Conservation (phyloP, 1,140 invertebrate species). For the Panagrolaimus sp. region DNA sequence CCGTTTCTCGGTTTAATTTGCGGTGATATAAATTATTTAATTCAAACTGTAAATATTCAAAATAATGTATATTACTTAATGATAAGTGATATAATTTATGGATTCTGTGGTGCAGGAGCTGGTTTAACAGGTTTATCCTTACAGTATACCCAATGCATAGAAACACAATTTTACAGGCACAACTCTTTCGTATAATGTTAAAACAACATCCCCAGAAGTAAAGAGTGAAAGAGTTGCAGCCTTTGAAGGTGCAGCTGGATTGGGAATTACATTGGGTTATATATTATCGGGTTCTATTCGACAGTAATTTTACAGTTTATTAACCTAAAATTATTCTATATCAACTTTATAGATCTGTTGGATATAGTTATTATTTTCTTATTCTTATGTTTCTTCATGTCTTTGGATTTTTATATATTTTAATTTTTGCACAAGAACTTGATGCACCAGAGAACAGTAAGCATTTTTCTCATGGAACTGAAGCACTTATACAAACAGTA, state of each 20-base stretch:
- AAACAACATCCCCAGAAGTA: conserved; percentile 14
- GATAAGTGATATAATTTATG: conserved; percentile 48
- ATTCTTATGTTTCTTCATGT: conserved; percentile 29
- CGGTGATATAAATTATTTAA: conserved; percentile 43
- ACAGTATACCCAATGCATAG: not conserved
- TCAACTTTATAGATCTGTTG: conserved; percentile 18
- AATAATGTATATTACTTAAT: conserved; percentile 41
- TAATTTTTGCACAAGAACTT: not conserved
- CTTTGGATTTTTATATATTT: not conserved
- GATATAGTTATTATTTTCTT: conserved; percentile 24
- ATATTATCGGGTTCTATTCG: conserved; percentile 34
- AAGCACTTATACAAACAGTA: too few species aligned
- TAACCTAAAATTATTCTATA: not conserved
- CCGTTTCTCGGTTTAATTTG: conserved; percentile 46
- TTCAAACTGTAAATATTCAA: conserved; percentile 38
- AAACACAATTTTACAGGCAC: conserved; percentile 24
- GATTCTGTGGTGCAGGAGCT: conserved; percentile 46
- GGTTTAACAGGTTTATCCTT: conserved; percentile 38
- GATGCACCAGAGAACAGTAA: not conserved
- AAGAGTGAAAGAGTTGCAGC: conserved; percentile 36
- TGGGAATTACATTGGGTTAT: conserved; percentile 35
- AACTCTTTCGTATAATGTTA: conserved; percentile 34
- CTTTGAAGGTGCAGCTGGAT: conserved; percentile 38
- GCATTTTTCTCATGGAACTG: not conserved
- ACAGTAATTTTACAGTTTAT: conserved; percentile 26